These are phyloP conservation scores for Apamea sordens DNA, from an alignment of 2,888 invertebrate genomes.

Conservation along the genomic window DNA sequence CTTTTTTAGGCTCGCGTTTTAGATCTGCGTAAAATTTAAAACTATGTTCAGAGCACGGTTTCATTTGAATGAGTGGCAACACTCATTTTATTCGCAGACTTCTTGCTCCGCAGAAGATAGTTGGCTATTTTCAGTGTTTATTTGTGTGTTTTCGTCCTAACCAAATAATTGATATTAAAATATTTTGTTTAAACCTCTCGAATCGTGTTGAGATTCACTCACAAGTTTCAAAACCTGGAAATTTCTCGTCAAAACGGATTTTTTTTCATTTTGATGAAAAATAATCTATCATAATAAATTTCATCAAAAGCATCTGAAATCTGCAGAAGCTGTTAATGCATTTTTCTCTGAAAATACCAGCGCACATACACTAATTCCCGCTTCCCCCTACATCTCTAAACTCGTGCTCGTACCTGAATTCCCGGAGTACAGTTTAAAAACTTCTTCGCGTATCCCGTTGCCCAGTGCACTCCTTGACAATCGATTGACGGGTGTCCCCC, in stretches of 20 bases:
- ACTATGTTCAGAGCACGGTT: background rate
- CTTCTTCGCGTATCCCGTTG: constrained; percentile 74
- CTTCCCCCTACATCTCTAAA: constrained; percentile 29
- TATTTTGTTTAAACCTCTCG: background rate
- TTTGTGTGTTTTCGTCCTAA: background rate
- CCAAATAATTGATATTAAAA: background rate
- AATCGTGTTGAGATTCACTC: background rate
- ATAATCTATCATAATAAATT: background rate
- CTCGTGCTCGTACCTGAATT: constrained; percentile 63
- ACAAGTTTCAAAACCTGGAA: background rate
- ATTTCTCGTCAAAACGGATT: background rate
- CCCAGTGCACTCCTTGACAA: constrained; percentile 88
- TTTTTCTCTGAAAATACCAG: constrained; percentile 25
- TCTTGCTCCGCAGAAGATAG: background rate
- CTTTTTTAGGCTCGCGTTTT: background rate
- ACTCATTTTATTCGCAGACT: background rate
- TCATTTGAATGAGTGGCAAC: background rate
- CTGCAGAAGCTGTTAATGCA: constrained; percentile 27
- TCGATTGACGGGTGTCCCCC: constrained; percentile 90
- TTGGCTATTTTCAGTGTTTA: background rate
- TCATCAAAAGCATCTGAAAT: background rate
- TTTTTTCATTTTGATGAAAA: no score
- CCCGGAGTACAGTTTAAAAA: constrained; percentile 70
- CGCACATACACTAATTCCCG: constrained; percentile 38
- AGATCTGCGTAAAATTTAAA: background rate